These are phyloP conservation scores for Heteromormyrus szaboi DNA, from an alignment of 2,797 vertebrate species.

Conservation along the genomic window DNA sequence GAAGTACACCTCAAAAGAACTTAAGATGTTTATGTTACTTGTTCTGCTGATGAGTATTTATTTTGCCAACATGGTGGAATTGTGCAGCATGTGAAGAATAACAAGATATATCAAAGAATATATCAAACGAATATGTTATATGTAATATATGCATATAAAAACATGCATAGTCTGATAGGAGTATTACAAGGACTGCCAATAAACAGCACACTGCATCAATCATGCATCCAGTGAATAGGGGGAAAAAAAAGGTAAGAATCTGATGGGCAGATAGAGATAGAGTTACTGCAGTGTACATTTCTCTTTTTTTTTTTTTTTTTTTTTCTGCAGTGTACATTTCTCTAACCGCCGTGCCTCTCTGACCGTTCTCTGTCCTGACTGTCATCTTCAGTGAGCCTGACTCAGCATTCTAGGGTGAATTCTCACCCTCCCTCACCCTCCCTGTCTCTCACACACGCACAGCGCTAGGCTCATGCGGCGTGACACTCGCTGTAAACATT, in stretches of 20 bases:
- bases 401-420: background rate
- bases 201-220: background rate
- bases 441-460: background rate
- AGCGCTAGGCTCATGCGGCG: background rate
- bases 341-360: background rate
- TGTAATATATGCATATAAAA: background rate
- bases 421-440: background rate
- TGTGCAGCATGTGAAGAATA: background rate
- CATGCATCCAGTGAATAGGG: background rate
- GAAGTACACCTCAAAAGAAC: background rate
- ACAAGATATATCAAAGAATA: background rate
- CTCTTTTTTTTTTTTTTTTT: too few relatives aligned
- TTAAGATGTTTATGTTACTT: background rate
- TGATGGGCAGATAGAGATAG: background rate
- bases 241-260: background rate
- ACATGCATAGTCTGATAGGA: background rate
- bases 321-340: background rate
- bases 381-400: background rate
- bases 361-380: slow-evolving; percentile 44
- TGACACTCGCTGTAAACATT: background rate
- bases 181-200: background rate
- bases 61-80: background rate
- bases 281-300: background rate
- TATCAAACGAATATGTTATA: background rate
- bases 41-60: background rate